Percentiles rank a stretch among this genome's conserved stretches.
These are phyloP conservation scores for Onthophagus sagittarius DNA, from an alignment of 2,888 invertebrate genomes.

Conservation along the genomic window DNA sequence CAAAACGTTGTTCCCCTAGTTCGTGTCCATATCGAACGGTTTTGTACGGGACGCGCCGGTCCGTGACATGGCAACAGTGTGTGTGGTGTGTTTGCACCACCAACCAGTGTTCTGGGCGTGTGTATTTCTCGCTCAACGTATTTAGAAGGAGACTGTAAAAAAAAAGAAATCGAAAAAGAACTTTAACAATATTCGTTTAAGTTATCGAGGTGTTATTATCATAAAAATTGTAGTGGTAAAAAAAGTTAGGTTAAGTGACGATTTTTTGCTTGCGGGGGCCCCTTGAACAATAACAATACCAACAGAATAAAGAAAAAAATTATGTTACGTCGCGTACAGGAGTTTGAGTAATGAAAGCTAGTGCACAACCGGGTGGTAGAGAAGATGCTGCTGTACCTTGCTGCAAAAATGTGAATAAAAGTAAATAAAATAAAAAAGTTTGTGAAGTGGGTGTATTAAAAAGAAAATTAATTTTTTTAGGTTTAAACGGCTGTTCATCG, in stretches of 20 bases:
- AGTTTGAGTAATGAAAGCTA: conserved; percentile 34
- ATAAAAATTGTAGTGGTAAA: too few species aligned
- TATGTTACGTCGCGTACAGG: conserved; percentile 22
- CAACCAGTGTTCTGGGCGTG: conserved; percentile 36
- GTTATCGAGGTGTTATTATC: too few species aligned
- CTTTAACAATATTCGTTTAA: too few species aligned
- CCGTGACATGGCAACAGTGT: conserved; percentile 16
- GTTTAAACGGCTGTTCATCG: conserved; percentile 4
- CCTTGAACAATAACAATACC: conserved; percentile 1
- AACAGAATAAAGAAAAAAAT: conserved; percentile 18
- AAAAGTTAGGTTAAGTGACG: background rate
- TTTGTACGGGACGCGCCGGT: conserved; percentile 1
- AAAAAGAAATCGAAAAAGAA: too few species aligned
- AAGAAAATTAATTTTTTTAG: background rate
- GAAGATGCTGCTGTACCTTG: conserved; percentile 24
- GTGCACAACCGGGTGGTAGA: conserved; percentile 26
- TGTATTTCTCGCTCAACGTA: conserved; percentile 24
- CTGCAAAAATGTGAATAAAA: conserved; percentile 28
- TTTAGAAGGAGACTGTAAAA: conserved; percentile 19
- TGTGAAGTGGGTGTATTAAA: background rate
- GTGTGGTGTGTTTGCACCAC: too few species aligned
- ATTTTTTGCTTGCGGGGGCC: conserved; percentile 34
- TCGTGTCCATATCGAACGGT: background rate
- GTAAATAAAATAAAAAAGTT: conserved; percentile 20
- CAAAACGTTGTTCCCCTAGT: background rate